A percentile compares a stretch with the other conserved stretches of the same genome.
These are phyloP conservation scores for Chamaetylas fuelleborni DNA, from an alignment of 2,113 vertebrate species.

Conservation along the genomic window DNA sequence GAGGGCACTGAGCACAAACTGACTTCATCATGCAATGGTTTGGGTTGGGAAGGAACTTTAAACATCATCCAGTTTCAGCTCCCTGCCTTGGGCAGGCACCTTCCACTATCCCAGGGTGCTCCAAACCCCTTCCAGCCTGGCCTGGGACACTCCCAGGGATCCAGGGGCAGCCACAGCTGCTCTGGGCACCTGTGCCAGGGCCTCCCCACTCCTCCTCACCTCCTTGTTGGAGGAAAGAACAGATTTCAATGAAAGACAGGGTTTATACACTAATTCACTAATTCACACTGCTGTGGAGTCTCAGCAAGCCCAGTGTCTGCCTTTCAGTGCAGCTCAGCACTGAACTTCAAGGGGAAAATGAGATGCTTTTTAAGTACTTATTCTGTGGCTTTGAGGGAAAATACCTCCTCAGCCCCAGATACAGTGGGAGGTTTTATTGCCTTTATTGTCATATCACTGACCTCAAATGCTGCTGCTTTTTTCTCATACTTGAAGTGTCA, in stretches of 20 bases:
- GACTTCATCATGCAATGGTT: rapidly evolving
- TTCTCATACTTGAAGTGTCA: background rate
- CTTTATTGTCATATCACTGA: background rate
- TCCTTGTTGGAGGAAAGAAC: background rate
- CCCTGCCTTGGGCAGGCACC: background rate
- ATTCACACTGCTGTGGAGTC: background rate
- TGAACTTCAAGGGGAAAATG: background rate
- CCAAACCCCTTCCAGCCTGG: background rate
- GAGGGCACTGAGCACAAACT: background rate
- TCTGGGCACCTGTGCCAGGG: background rate
- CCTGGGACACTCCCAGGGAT: rapidly evolving
- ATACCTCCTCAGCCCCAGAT: background rate
- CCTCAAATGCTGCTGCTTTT: background rate
- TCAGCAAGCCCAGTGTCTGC: background rate
- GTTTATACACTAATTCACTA: background rate
- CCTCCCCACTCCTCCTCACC: background rate
- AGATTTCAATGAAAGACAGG: background rate
- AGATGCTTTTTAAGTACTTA: background rate
- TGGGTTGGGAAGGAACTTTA: background rate
- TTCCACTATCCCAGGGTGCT: rapidly evolving
- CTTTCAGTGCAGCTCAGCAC: background rate
- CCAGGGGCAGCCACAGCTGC: background rate
- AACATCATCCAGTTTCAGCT: rapidly evolving
- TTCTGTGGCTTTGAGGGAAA: background rate
- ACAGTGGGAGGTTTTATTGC: background rate